Conservation (phyloP, 1,140 invertebrate genomes). For the Zaprionus kolodkinae region DNA sequence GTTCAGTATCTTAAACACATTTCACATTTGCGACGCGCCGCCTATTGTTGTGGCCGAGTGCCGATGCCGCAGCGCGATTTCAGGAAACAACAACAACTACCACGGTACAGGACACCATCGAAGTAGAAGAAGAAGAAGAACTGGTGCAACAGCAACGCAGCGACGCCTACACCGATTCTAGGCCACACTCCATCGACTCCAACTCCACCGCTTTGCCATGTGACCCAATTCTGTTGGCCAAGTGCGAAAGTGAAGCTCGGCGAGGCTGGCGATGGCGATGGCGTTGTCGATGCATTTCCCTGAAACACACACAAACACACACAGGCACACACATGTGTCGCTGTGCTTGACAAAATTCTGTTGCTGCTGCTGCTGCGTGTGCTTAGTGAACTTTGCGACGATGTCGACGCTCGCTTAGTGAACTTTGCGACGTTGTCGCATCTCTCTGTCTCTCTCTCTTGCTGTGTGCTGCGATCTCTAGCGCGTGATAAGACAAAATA, state of each 20-base stretch:
- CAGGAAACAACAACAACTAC: conserved; percentile 29
- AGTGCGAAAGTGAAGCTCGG: conserved; percentile 61
- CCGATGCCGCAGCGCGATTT: conserved; percentile 42
- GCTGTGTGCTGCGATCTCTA: neutral
- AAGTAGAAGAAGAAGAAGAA: neutral
- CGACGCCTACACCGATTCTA: conserved; percentile 38
- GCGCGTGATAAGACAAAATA: neutral
- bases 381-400: neutral
- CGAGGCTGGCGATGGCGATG: neutral
- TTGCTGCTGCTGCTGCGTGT: neutral
- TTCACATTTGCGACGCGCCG: conserved; percentile 49
- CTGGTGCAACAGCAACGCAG: conserved; percentile 14
- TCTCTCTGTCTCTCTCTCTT: neutral
- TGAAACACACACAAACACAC: neutral
- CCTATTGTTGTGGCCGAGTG: conserved; percentile 66
- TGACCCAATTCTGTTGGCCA: conserved; percentile 67
- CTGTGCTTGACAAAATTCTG: neutral
- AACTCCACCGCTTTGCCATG: conserved; percentile 29
- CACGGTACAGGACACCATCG: conserved; percentile 12
- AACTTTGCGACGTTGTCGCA: neutral
- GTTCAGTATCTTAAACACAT: conserved; percentile 80
- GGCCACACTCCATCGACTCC: conserved; percentile 23
- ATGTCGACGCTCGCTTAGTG: neutral
- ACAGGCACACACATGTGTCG: neutral
- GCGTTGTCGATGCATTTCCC: conserved; percentile 19